phyloP scores from a whole-genome alignment of 2,888 invertebrate genomes.

The Bruchidius siliquastri region DNA sequence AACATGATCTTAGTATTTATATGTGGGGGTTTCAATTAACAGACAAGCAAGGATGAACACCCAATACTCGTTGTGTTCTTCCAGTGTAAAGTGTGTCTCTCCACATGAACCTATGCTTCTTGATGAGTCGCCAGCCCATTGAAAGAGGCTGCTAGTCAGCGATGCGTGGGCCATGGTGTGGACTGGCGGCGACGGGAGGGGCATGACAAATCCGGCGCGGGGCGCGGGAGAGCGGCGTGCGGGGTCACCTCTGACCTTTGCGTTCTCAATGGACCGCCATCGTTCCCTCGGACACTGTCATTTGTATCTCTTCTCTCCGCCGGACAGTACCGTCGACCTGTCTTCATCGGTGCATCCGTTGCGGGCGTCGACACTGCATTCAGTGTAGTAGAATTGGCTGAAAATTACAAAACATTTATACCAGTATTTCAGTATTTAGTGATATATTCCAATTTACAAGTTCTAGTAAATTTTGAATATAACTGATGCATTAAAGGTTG shows the following conservation, averaged over 20 bases:
- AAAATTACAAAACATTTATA: too few species aligned
- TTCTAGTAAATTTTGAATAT: too few species aligned
- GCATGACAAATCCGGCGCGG: slow-evolving; percentile 43
- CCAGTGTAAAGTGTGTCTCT: neutral
- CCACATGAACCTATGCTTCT: neutral
- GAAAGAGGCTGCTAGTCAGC: neutral
- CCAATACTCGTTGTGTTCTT: too few species aligned
- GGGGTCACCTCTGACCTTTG: slow-evolving; percentile 44
- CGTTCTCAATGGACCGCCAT: slow-evolving; percentile 45
- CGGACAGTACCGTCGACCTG: neutral
- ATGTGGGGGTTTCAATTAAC: too few species aligned
- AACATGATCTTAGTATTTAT: too few species aligned
- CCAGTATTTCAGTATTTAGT: too few species aligned
- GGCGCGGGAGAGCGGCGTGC: slow-evolving; percentile 33
- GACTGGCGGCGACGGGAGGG: slow-evolving; percentile 32
- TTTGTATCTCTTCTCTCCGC: slow-evolving; percentile 32
- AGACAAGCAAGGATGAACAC: too few species aligned
- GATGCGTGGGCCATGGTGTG: neutral
- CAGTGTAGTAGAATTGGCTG: too few species aligned
- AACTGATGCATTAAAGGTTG: too few species aligned
- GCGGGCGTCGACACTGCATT: neutral
- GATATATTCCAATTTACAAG: too few species aligned
- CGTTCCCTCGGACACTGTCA: slow-evolving; percentile 44
- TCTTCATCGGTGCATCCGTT: neutral
- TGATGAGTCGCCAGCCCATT: neutral